phyloP scores from a whole-genome alignment of 2,113 vertebrate genomes.

The Chloropsis hardwickii region DNA sequence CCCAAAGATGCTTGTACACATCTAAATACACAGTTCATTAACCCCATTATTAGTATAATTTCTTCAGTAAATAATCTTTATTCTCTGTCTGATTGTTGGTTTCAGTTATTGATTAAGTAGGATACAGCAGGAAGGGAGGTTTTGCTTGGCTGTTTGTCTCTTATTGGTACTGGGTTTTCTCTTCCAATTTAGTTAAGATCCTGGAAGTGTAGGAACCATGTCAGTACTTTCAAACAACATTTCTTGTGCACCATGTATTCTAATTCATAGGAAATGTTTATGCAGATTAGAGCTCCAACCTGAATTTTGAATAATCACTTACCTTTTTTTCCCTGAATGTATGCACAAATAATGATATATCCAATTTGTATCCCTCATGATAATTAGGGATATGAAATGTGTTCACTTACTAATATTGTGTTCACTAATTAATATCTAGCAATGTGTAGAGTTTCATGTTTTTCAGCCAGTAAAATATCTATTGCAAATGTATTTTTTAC shows the following conservation, averaged over 20 bases:
- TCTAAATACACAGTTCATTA: background rate
- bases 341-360: background rate
- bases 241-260: background rate
- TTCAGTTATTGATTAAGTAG: background rate
- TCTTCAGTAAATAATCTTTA: background rate
- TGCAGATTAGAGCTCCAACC: background rate
- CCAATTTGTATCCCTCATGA: background rate
- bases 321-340: background rate
- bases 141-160: background rate
- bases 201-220: background rate
- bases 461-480: background rate
- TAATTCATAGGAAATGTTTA: background rate
- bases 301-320: background rate
- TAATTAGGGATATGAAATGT: background rate
- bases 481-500: background rate
- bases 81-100: background rate
- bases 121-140: background rate
- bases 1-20: background rate
- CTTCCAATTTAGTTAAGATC: background rate
- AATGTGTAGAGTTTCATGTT: background rate
- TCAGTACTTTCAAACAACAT: background rate
- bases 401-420: too few species aligned
- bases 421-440: background rate
- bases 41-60: background rate
- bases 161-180: background rate